Base-by-base conservation (phyloP, 2,888 invertebrate genomes). In the Nemurella pictetii region DNA sequence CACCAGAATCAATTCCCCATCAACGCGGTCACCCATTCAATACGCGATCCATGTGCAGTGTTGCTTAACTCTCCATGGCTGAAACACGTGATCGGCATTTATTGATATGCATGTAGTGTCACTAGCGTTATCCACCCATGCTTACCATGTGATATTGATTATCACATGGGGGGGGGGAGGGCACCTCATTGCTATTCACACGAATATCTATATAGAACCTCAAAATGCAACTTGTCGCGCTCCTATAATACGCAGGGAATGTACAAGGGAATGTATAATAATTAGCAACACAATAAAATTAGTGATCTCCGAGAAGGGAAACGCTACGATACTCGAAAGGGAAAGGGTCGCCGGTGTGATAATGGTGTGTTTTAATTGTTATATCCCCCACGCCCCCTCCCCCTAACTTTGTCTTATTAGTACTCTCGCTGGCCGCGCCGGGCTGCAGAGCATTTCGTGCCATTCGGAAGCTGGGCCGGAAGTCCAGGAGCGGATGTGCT, bases 401-500 rank as follows among this genome's bases (percentile, higher is more conserved):
- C 55, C 12, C 55, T 20, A 55, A 55, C 55, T 55, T 55, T 55
- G 55, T 55, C 55, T 55, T 55, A 55, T 55, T 55, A 55, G 55
- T 20, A 20, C 55, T 74, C 74, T 25, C 74, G 74, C 74, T 0
- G 12, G 27, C 28, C 78, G 78, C 30, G 78, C n/a, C n/a, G 78
- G 78, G 28, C 30, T 27, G 5, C 28, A 78, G 78, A 28, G 15
- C 78, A 55, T 20, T 55, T 7, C 20, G 55, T 20, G 20, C 55
- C 9, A 55, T 20, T 55, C 55, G 55, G 55, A 55, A 7, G 55
- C 55, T 2, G 1, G 9, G 20, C 15, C 78, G 78, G 78, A 78
- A 29, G 78, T 82, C 82, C 82, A 55, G 72, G 15, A 72, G 27
- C 82, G 82, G 72, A 55, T 36, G 72, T 72, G 15, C 15, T 15